Evolutionary conservation across 2,888 invertebrate species (phyloP).

Genomic region (Tenthredo amoena): DNA sequence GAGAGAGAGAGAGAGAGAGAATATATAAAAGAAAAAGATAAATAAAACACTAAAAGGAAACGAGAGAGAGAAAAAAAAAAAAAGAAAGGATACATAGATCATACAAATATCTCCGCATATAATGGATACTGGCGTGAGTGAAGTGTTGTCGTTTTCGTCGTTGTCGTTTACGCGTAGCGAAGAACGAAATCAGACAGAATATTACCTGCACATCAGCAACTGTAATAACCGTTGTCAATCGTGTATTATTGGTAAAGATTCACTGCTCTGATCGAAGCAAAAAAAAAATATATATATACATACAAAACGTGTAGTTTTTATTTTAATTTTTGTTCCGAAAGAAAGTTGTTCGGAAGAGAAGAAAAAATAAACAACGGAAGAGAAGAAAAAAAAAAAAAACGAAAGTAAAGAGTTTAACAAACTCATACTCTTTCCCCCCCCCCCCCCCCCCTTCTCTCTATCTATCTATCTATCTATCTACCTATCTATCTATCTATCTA

Average conservation of each 20-base stretch:
- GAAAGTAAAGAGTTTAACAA: neutral
- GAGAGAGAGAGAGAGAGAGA: neutral
- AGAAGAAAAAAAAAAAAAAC: neutral
- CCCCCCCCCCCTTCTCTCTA: neutral
- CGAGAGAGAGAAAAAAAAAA: neutral
- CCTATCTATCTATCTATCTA: too few relatives aligned
- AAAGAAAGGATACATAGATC: neutral
- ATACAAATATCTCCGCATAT: slow-evolving; percentile 57
- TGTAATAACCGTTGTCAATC: neutral
- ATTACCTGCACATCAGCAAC: neutral
- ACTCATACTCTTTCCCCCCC: neutral
- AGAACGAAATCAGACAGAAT: slow-evolving; percentile 43
- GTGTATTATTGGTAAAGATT: neutral
- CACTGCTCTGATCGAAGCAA: neutral
- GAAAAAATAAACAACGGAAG: neutral
- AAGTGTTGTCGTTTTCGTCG: slow-evolving; percentile 54
- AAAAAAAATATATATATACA: neutral
- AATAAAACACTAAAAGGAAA: neutral
- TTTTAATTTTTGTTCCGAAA: neutral
- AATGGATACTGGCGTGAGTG: slow-evolving; percentile 68
- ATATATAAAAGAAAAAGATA: neutral
- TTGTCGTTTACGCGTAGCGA: slow-evolving; percentile 39
- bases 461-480: neutral
- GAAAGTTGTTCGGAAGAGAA: neutral
- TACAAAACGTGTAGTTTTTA: neutral